These are phyloP conservation scores for Melangyna quadrimaculata DNA, from an alignment of 2,888 invertebrate genomes.

Conservation along the genomic window DNA sequence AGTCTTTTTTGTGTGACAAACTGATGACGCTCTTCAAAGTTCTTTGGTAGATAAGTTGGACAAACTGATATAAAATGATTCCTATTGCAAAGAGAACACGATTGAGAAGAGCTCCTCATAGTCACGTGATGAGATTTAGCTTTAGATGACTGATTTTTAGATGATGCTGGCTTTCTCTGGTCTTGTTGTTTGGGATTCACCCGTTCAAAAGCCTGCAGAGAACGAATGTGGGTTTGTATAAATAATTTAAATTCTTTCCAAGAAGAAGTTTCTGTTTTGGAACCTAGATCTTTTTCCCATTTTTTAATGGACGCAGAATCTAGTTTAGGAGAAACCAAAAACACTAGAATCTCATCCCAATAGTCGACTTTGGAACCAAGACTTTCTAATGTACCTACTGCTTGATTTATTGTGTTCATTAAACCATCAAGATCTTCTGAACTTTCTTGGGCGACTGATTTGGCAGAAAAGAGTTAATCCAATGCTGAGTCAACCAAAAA, in stretches of 20 bases:
- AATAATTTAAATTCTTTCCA: slow-evolving; percentile 3
- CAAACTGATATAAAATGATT: slow-evolving; percentile 34
- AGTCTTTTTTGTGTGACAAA: slow-evolving; percentile 31
- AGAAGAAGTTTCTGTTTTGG: slow-evolving; percentile 6
- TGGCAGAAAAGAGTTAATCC: slow-evolving; percentile 13
- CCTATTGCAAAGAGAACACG: slow-evolving; percentile 26
- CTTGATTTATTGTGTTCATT: slow-evolving; percentile 17
- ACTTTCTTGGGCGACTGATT: slow-evolving; percentile 15
- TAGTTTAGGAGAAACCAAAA: too few species aligned
- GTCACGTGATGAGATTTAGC: slow-evolving; percentile 17
- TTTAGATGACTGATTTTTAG: slow-evolving; percentile 6
- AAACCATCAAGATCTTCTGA: slow-evolving; percentile 26
- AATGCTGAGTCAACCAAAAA: slow-evolving; percentile 25
- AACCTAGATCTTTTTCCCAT: slow-evolving; percentile 37
- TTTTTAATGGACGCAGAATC: too few species aligned
- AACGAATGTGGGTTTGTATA: slow-evolving; percentile 19
- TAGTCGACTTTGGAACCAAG: slow-evolving; percentile 20
- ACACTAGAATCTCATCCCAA: too few species aligned
- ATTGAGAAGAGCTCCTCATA: not conserved
- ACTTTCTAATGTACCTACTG: slow-evolving; percentile 24
- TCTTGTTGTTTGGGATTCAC: slow-evolving; percentile 9
- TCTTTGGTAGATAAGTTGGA: slow-evolving; percentile 30
- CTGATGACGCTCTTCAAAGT: slow-evolving; percentile 12
- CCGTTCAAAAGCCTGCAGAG: slow-evolving; percentile 19
- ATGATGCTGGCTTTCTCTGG: not conserved